Base-by-base conservation (phyloP, 1,140 invertebrate species). In the Sycophila sp. region DNA sequence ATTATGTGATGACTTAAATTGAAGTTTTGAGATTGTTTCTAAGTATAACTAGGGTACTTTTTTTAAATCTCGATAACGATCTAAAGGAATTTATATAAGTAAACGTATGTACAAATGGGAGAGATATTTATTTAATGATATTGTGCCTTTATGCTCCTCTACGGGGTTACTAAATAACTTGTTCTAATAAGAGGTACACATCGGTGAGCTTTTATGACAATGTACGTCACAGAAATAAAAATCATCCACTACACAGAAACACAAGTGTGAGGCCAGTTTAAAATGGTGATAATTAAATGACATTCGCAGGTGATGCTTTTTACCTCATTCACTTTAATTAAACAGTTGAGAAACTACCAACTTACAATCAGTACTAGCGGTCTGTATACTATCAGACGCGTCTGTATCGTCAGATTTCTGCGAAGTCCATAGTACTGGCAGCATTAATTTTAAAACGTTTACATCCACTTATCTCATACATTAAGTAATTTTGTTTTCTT, bases 361-460 rank as follows among this genome's bases (percentile, higher is more conserved):
- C 82, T 85, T 84, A 85, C 82, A 85, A 78, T 84, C 82, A 49
- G 82, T 83, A 83, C 81, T 84, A 80, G 83, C 79, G 72, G 81
- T 85, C 76, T 83, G 80, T 72, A 83, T 79, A 80, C 84, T 86
- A 78, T 83, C 81, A 64, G 85, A 86, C 73, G 83, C 85, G 75
- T 85, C 84, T 68, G 84, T 85, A 81, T 86, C 86, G 74, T 87
- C 85, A 73, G 80, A 85, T 75, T 80, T 82, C 73, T 83, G 83
- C 75, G 85, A 85, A 74, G 81, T 86, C 85, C 85, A 87, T 79
- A 85, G 80, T 74, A 83, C 83, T 83, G 83, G 78, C 78, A 83
- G 83, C 80, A 81, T 72, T 77, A 82, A 81, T 77, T 79, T 75
- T n/a, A 53, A 59, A 69, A 69, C 4, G 24, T 69, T 63, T 69